These are phyloP conservation scores for Meda fulgida DNA, from an alignment of 2,797 vertebrate genomes.

Conservation along the genomic window DNA sequence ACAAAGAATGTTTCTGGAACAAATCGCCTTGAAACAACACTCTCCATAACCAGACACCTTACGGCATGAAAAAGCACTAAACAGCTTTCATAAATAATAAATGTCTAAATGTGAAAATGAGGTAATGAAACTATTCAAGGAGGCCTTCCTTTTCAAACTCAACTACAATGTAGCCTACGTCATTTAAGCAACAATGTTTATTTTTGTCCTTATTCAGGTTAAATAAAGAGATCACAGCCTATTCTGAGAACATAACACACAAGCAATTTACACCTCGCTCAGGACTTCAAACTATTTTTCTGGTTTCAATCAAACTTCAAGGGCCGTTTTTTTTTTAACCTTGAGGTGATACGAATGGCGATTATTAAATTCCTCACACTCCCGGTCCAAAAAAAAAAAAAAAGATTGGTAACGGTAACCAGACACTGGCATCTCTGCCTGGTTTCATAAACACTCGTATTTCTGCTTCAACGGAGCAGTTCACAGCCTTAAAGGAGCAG, in stretches of 20 bases:
- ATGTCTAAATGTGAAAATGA: not conserved
- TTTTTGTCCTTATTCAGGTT: not conserved
- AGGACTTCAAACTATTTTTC: constrained; percentile 52
- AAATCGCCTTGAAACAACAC: not conserved
- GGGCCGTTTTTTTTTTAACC: constrained; percentile 67
- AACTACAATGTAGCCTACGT: too few relatives aligned
- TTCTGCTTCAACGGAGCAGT: constrained; percentile 68
- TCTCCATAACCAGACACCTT: not conserved
- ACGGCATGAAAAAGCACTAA: not conserved
- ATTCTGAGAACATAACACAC: constrained; percentile 10
- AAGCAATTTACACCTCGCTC: constrained; percentile 20
- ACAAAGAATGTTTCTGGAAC: not conserved
- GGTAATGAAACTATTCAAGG: constrained; percentile 14
- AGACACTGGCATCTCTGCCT: constrained; percentile 63
- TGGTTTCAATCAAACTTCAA: constrained; percentile 65
- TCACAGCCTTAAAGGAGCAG: constrained; percentile 64
- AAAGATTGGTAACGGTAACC: constrained; percentile 53
- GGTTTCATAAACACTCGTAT: constrained; percentile 63
- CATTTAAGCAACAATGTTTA: not conserved
- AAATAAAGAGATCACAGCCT: not conserved
- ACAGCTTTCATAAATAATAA: constrained; percentile 1
- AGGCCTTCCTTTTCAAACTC: not conserved
- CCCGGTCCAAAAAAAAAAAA: constrained; percentile 53
- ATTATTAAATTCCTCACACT: constrained; percentile 71
- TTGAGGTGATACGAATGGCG: constrained; percentile 52